Evolutionary conservation across 2,797 vertebrate species (phyloP), one percentile per base, ranked within the genome.

Genomic region (Danio tinwini): DNA sequence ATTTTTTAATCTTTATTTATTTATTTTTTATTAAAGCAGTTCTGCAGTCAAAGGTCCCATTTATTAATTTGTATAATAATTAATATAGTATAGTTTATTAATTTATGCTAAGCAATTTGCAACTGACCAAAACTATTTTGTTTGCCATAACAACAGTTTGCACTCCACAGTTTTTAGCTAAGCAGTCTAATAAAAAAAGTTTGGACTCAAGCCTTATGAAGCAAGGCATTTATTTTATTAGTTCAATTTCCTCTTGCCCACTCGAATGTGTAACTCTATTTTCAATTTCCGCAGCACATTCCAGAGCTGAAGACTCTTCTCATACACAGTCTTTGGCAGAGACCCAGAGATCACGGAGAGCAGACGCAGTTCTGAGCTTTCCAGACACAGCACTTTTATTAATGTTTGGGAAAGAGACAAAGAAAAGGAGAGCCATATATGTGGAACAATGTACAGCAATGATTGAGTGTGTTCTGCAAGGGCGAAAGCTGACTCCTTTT

Each of bases 261-360:
- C 85, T 76, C 86, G 80, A 86, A 84, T 76, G 78, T 84, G 81
- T 84, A 83, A 68, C 81, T 84, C 80, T 74, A 85, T 89, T 89
- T 91, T 90, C 88, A 91, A 92, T 92, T 92, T 93, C 88, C 89
- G 85, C 81, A 78, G 78, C 11, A 84, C 86, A 86, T 90, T 90
- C 86, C 83, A 74, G 39, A 83, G 67, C 77, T 83, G 72, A 62
- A 59, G 73, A 78, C 80, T 69, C 72, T 78, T 78, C 78, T 75
- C 71, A 77, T 85, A 76, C 78, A 77, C 71, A 63, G 65, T n/a
- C 71, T 56, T 61, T 83, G 83, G 79, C 77, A 3, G 59, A 71
- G 63, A 50, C 37, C 81, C 80, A 81, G 37, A 47, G 69, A 69
- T 29, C 69, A 58, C 55, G 56, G 75, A 68, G 78, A 81, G 78